These are phyloP conservation scores for Nymphicus hollandicus DNA, from an alignment of 2,113 vertebrate genomes.

Conservation along the genomic window DNA sequence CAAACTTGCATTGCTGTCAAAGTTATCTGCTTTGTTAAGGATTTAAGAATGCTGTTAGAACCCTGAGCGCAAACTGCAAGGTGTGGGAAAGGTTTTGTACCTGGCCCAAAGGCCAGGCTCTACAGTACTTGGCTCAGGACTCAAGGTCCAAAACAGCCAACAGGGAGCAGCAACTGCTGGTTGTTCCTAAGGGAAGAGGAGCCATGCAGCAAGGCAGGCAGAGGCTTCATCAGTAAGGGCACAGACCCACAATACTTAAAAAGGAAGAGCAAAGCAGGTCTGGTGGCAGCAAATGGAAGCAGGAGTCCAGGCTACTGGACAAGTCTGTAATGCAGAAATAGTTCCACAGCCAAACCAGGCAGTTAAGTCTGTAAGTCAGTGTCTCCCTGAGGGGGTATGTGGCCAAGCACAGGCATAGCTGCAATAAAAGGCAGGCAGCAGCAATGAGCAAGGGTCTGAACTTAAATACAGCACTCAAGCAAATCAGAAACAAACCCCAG, in stretches of 20 bases:
- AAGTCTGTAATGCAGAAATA: background rate
- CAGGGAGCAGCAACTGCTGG: background rate
- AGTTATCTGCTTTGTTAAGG: background rate
- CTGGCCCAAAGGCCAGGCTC: background rate
- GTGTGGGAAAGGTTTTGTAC: background rate
- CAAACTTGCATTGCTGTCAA: background rate
- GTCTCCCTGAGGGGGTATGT: background rate
- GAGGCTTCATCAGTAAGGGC: background rate
- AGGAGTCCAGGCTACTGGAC: background rate
- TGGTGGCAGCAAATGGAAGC: background rate
- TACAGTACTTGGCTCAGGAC: accelerated
- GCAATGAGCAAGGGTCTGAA: background rate
- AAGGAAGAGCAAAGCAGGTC: background rate
- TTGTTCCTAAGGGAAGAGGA: background rate
- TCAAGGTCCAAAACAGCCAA: background rate
- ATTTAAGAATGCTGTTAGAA: background rate
- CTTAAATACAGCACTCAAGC: background rate
- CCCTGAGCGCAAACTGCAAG: accelerated
- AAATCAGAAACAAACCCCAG: background rate
- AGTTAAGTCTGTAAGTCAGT: background rate
- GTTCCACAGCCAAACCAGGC: background rate
- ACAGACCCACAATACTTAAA: background rate
- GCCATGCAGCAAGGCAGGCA: background rate
- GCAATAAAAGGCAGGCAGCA: background rate
- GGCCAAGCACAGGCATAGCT: background rate